Conservation (phyloP, 2,888 invertebrate genomes). For the Eristalis tenax region DNA sequence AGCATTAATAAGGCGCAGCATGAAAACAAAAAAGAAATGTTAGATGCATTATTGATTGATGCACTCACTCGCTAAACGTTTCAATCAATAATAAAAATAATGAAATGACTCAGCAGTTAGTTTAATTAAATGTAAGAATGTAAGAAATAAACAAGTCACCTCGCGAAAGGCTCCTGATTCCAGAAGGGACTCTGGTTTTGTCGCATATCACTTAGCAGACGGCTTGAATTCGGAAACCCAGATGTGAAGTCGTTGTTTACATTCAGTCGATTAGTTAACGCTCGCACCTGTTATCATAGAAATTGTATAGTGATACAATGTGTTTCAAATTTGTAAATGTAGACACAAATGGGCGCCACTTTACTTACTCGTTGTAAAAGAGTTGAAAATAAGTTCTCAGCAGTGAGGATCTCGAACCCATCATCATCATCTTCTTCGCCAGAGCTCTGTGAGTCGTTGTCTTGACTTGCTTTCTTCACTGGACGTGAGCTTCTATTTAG, state of each 20-base stretch:
- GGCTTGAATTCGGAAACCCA: constrained; percentile 85
- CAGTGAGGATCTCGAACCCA: constrained; percentile 94
- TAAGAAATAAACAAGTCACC: constrained; percentile 74
- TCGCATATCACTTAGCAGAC: constrained; percentile 83
- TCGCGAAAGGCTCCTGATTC: constrained; percentile 80
- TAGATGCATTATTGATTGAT: constrained; percentile 32
- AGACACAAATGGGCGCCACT: constrained; percentile 72
- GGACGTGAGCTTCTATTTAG: constrained; percentile 85
- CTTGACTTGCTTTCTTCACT: constrained; percentile 83
- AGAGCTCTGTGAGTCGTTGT: constrained; percentile 92
- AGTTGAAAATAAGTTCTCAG: constrained; percentile 94
- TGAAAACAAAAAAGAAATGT: constrained; percentile 75
- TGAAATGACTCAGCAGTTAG: constrained; percentile 28
- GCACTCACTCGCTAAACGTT: not conserved
- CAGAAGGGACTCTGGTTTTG: constrained; percentile 81
- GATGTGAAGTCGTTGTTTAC: constrained; percentile 88
- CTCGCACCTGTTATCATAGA: constrained; percentile 85
- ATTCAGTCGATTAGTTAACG: constrained; percentile 91
- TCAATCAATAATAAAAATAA: constrained; percentile 6
- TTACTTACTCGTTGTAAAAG: constrained; percentile 88
- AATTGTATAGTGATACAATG: constrained; percentile 10
- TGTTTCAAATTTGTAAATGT: not conserved
- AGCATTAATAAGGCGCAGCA: constrained; percentile 73
- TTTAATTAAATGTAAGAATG: not conserved
- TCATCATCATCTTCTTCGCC: constrained; percentile 94